Conservation (phyloP, 2,797 vertebrate species). For the Karalla daura region DNA sequence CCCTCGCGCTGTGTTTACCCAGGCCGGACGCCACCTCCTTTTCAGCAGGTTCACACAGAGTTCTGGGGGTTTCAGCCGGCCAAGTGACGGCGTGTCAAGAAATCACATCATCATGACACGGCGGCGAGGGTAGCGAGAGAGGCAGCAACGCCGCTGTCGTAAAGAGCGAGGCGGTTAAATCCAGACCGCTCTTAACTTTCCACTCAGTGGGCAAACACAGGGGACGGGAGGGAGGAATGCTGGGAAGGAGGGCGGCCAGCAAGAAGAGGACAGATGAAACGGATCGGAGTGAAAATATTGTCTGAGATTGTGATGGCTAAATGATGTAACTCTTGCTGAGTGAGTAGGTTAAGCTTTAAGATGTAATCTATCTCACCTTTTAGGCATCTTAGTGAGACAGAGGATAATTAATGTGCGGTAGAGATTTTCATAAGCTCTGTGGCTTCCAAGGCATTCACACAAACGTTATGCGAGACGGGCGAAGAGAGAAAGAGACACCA, state of each 20-base stretch:
- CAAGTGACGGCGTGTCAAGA: slow-evolving; percentile 56
- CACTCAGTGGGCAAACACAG: slow-evolving; percentile 47
- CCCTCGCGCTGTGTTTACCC: slow-evolving; percentile 67
- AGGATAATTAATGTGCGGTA: slow-evolving; percentile 68
- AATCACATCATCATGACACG: slow-evolving; percentile 69
- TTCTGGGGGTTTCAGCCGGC: slow-evolving; percentile 67
- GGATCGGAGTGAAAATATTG: slow-evolving; percentile 53
- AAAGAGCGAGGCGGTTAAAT: slow-evolving; percentile 16
- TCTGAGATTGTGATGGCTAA: slow-evolving; percentile 44
- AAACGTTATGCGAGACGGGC: slow-evolving; percentile 70
- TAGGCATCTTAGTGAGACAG: slow-evolving; percentile 52
- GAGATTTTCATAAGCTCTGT: slow-evolving; percentile 69
- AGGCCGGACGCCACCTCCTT: slow-evolving; percentile 65
- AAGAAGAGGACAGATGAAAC: slow-evolving; percentile 54
- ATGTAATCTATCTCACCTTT: slow-evolving; percentile 69
- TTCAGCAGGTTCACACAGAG: slow-evolving; percentile 75
- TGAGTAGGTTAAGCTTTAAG: slow-evolving; percentile 59
- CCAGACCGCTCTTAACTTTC: slow-evolving; percentile 39
- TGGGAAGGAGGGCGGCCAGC: slow-evolving; percentile 29
- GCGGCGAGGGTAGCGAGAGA: slow-evolving; percentile 37
- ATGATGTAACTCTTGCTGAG: slow-evolving; percentile 62
- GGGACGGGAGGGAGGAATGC: slow-evolving; percentile 40
- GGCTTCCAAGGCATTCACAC: slow-evolving; percentile 69
- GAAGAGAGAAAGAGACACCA: slow-evolving; percentile 62
- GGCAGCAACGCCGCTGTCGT: slow-evolving; percentile 22